Evolutionary conservation across 2,797 vertebrate genomes (phyloP), one percentile per base, ranked within the genome.

Genomic region (Botia kubotai): DNA sequence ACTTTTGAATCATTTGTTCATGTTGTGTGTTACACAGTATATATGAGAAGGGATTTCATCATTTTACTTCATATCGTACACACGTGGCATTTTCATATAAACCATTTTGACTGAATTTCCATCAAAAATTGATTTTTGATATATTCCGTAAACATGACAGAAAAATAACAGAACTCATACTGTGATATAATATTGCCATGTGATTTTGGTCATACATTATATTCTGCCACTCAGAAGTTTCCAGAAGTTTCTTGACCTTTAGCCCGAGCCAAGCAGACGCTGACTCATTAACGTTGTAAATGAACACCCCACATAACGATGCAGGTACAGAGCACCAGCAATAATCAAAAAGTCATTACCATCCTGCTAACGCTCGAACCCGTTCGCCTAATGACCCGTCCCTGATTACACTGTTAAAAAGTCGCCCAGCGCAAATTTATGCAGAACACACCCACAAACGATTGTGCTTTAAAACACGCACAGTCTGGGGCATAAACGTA

Each of bases 341-440:
- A 81, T 85, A 87, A 87, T 87, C 85, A 85, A 87, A 87, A 83
- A 69, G 72, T 67, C 83, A 85, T 87, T 87, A 84, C 16, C 53
- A 71, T 76, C 81, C 66, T 12, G n/a, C 58, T 77, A 71, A 68
- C 19, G n/a, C 48, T 69, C 26, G 16, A 29, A 72, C 23, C 50
- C 60, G 68, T 82, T 72, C 63, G 69, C 60, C 72, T 86, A 86
- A 86, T 86, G 83, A 84, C 75, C 74, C 83, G 19, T 83, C 62
- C 43, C 74, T 86, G 81, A 86, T 86, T 83, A 76, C 58, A 6
- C 72, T 23, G 48, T 86, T 84, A 72, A 77, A 85, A 78, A 75
- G 29, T 58, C 57, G 58, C 62, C 11, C 14, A 66, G 39, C 53
- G 4, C 52, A 78, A 60, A 60, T 62, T 74, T 68, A 68, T 75